phyloP scores from a whole-genome alignment of 1,140 invertebrate species.

The Hestina assimilis region DNA sequence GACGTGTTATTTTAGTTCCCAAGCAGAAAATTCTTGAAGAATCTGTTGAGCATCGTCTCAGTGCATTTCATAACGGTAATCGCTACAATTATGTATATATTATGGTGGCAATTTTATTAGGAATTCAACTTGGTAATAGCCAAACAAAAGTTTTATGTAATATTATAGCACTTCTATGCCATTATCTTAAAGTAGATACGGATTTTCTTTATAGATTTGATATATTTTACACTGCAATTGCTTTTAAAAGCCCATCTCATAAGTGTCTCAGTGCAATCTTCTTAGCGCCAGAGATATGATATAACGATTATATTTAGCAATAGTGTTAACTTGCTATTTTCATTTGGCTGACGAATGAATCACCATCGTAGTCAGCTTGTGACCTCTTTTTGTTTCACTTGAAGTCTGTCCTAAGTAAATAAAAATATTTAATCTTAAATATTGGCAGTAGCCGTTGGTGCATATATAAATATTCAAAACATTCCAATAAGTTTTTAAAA shows the following conservation, averaged over 20 bases:
- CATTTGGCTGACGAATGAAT: background rate
- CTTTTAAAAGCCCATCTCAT: slow-evolving; percentile 47
- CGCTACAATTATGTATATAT: no score
- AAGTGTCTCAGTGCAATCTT: slow-evolving; percentile 25
- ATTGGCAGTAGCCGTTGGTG: no score
- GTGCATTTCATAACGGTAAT: no score
- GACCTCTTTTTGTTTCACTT: background rate
- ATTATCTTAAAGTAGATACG: slow-evolving; percentile 14
- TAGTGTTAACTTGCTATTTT: background rate
- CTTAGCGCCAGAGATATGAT: slow-evolving; percentile 15
- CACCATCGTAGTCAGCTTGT: background rate
- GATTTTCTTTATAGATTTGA: slow-evolving; percentile 63
- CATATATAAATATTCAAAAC: no score
- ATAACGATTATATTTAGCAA: slow-evolving; percentile 21
- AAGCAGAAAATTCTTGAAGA: no score
- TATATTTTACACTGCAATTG: slow-evolving; percentile 53
- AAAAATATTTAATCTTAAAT: no score
- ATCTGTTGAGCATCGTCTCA: no score
- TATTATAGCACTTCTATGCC: slow-evolving; percentile 4
- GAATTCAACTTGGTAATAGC: no score
- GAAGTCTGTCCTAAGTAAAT: background rate
- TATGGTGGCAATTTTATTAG: no score
- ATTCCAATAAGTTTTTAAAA: no score
- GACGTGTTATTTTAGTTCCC: no score
- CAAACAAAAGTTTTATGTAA: no score